These are phyloP conservation scores for Myripristis murdjan DNA, from an alignment of 2,797 vertebrate species.

Conservation along the genomic window DNA sequence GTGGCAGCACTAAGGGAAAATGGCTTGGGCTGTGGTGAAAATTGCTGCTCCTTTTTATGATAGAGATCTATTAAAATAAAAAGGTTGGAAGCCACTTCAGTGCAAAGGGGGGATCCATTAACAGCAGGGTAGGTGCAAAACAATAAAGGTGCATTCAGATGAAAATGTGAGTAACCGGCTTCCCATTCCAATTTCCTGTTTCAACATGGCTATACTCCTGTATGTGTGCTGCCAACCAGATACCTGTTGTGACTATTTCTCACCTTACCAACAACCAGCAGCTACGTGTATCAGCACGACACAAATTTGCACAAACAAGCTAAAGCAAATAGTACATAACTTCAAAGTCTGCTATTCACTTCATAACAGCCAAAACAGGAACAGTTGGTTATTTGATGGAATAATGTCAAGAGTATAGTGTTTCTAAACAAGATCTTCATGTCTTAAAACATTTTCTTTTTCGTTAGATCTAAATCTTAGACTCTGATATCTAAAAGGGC, in stretches of 20 bases:
- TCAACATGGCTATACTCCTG: too few species aligned
- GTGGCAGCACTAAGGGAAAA: background rate
- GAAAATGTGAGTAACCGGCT: too few species aligned
- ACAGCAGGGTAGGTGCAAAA: constrained; percentile 6
- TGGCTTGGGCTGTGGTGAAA: background rate
- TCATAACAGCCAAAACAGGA: background rate
- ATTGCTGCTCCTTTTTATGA: constrained; percentile 1
- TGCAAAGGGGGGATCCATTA: constrained; percentile 5
- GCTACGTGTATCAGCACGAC: background rate
- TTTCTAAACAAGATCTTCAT: constrained; percentile 3
- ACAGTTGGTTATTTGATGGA: background rate
- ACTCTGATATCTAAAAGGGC: constrained; percentile 16
- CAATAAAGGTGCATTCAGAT: background rate
- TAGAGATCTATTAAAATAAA: background rate
- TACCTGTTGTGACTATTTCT: too few species aligned
- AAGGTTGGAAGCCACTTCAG: constrained; percentile 23
- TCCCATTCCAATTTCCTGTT: too few species aligned
- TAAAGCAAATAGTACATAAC: background rate
- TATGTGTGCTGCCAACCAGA: too few species aligned
- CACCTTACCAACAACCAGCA: too few species aligned
- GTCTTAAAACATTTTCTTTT: constrained; percentile 11
- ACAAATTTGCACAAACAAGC: background rate
- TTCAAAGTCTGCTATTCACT: background rate
- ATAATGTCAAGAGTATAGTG: background rate
- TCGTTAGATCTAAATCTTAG: constrained; percentile 5